Conservation (phyloP, 2,888 invertebrate species). For the Ophion slaviceki region DNA sequence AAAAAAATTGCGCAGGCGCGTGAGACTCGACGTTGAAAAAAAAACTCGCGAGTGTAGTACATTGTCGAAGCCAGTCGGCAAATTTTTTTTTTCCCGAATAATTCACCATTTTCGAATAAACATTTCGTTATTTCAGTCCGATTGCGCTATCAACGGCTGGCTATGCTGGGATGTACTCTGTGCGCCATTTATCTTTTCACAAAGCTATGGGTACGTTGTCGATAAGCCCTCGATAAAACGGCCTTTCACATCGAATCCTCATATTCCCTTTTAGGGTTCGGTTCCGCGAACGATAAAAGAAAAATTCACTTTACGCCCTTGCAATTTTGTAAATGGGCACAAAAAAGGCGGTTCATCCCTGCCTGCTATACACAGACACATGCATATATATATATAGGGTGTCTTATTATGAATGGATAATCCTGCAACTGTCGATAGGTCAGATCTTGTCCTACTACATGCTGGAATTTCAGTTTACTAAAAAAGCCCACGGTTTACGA, state of each 20-base stretch:
- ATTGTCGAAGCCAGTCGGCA: background rate
- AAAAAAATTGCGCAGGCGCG: background rate
- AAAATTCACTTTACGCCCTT: slow-evolving; percentile 51
- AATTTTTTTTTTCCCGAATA: background rate
- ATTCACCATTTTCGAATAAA: background rate
- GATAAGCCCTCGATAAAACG: slow-evolving; percentile 16
- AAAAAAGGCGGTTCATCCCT: slow-evolving; percentile 33
- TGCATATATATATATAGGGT: too few relatives aligned
- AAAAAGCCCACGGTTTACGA: slow-evolving; percentile 5
- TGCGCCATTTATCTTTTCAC: slow-evolving; percentile 31
- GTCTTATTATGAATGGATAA: too few relatives aligned
- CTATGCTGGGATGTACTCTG: slow-evolving; percentile 4
- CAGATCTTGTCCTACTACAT: background rate
- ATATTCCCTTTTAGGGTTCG: slow-evolving; percentile 35
- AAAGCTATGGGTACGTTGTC: slow-evolving; percentile 35
- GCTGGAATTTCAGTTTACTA: too few relatives aligned
- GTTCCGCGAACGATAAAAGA: slow-evolving; percentile 44
- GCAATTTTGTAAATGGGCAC: slow-evolving; percentile 45
- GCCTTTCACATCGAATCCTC: slow-evolving; percentile 30
- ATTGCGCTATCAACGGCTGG: background rate
- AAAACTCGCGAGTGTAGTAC: background rate
- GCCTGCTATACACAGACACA: background rate
- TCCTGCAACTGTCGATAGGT: too few relatives aligned
- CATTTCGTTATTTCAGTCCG: background rate
- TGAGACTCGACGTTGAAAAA: background rate